These are phyloP conservation scores for Eleutherodactylus coqui DNA, from an alignment of 2,797 vertebrate genomes.

Conservation along the genomic window DNA sequence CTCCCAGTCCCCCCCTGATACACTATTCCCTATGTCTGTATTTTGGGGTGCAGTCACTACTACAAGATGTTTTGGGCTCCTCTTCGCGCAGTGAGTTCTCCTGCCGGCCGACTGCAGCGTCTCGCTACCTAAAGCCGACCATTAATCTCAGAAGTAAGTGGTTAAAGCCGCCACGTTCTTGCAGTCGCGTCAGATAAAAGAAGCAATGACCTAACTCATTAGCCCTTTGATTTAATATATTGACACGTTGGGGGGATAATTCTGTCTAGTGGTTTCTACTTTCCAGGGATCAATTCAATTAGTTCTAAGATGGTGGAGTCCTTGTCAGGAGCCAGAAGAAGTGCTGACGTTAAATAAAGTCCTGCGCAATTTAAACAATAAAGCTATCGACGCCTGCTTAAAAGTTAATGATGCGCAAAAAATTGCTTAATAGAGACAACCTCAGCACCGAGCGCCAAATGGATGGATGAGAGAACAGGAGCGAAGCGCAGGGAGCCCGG, in stretches of 20 bases:
- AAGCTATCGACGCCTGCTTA: constrained; percentile 90
- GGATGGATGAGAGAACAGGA: constrained; percentile 75
- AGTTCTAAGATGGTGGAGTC: constrained; percentile 99
- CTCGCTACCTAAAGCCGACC: neutral
- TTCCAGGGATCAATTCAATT: constrained; percentile 98
- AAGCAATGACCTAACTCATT: constrained; percentile 97
- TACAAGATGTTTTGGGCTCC: too few relatives aligned
- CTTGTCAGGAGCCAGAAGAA: constrained; percentile 95
- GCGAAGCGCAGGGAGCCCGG: neutral
- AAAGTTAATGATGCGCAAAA: constrained; percentile 97
- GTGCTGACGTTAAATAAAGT: constrained; percentile 98
- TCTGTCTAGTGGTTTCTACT: constrained; percentile 94
- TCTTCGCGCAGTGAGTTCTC: too few relatives aligned
- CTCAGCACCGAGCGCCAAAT: constrained; percentile 87
- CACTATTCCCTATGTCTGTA: too few relatives aligned
- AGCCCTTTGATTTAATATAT: constrained; percentile 99
- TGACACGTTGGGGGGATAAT: constrained; percentile 99
- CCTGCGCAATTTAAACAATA: constrained; percentile 92
- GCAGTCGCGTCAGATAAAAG: constrained; percentile 85
- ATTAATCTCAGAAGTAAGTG: constrained; percentile 67
- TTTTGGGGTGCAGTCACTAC: too few relatives aligned
- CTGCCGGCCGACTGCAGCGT: neutral
- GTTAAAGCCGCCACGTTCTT: constrained; percentile 80
- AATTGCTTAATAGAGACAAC: constrained; percentile 91
- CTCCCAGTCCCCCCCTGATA: neutral